Base-by-base conservation (phyloP, 1,140 invertebrate genomes). In the Drepana arcuata region DNA sequence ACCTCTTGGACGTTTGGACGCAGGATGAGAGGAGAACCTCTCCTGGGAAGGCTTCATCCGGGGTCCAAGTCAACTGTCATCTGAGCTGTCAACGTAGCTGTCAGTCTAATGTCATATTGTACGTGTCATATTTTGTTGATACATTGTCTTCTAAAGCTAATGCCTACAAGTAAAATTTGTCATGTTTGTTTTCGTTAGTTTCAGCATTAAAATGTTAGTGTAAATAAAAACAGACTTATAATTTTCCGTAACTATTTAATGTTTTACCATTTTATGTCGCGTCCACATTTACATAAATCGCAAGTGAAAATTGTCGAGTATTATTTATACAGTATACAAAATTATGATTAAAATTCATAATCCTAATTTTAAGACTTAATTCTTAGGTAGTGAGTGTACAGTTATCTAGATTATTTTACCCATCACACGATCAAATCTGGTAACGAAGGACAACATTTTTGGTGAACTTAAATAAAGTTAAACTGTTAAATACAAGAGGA, bases 391-490 rank as follows among this genome's bases (percentile, higher is more conserved):
- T 73, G 68, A 70, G 57, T 66, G 64, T 39, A 69, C 46, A 61
- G 51, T 67, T 67, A 70, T 60, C 53, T 65, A 63, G 56, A 27
- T 58, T 54, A 47, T 52, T 55, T 60, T 45, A 54, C 42, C 38
- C 36, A 51, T 42, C 53, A 53, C 49, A 45, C n/a, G n/a, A n/a
- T 58, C 48, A 41, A 46, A 46, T 54, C 47, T 75, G 73, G 71
- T 80, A 80, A 80, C 71, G 66, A 50, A 57, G 51, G 54, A 61
- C 58, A 60, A 62, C 43, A 64, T 75, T 74, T 79, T 80, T 75
- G 75, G 67, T 61, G 65, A 66, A 51, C 61, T 63, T 73, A 65
- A 48, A 33, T 49, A 38, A 49, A 49, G 59, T 66, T 59, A 64
- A 62, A 52, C 56, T 66, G 61, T 42, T 68, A 64, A 65, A 58